phyloP scores from a whole-genome alignment of 2,113 vertebrate genomes.

The Eclectus roratus region DNA sequence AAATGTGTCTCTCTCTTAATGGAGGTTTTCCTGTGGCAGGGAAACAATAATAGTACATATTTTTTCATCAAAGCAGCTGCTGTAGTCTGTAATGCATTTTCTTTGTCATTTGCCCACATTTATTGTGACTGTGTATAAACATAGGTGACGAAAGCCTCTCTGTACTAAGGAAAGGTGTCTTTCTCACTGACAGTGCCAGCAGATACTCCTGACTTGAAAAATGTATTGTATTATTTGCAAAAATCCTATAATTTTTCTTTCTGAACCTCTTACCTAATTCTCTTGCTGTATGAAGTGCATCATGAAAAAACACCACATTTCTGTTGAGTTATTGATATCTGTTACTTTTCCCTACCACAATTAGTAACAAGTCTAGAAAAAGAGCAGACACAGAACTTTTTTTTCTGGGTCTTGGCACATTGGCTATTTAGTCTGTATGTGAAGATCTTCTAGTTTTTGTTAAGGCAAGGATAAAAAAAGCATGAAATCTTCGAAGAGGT shows the following conservation, averaged over 20 bases:
- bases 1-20: background rate
- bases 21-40: background rate
- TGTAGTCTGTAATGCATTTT: background rate
- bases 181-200: background rate
- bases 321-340: background rate
- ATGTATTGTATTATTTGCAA: background rate
- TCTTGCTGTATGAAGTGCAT: background rate
- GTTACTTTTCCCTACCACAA: background rate
- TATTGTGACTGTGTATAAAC: background rate
- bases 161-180: background rate
- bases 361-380: background rate
- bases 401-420: background rate
- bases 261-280: background rate
- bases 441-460: background rate
- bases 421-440: background rate
- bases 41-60: background rate
- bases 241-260: background rate
- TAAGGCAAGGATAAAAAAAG: background rate
- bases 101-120: background rate
- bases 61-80: background rate
- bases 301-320: rapidly evolving
- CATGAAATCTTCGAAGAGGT: background rate
- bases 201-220: background rate
- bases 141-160: background rate
- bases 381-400: background rate